Base-by-base conservation (phyloP, 2,113 vertebrate genomes). In the Caloenas nicobarica region DNA sequence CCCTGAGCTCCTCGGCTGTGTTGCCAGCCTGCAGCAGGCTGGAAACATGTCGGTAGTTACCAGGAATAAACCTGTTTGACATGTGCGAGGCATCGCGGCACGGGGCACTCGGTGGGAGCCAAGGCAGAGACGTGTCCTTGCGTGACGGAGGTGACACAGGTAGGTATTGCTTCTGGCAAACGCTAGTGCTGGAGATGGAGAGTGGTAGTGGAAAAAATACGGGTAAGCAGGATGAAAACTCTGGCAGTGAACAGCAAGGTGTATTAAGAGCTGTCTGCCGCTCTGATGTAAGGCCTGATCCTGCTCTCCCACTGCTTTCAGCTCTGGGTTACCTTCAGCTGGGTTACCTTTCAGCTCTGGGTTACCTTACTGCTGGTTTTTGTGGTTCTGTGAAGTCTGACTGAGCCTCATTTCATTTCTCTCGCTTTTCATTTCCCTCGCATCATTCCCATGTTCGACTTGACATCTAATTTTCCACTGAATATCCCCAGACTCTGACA, bases 61-160 rank as follows among this genome's bases (percentile, higher is more conserved):
- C 40, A 31, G 70, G 34, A 82, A 65, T 53, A 28, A 74, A 17
- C 11, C 19, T 11, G 13, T 10, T 53, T 8, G 42, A 50, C 1
- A 7, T 6, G 15, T 9, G 6, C 1, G 10, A 66, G 66, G 58
- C 7, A 3, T 5, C 8, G 33, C 5, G 54, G 34, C 3, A 10
- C 8, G 33, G 4, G 54, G 34, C 3, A 10, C 8, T 11, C 0
- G 11, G 28, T 1, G 5, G 15, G 8, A 50, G 54, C 28, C 5
- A 3, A 56, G 76, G 36, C 46, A 38, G 31, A 48, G 64, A 7
- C 2, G 9, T 13, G 19, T 1, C 46, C 29, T 34, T 33, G 40
- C 5, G 12, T 36, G 57, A 22, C 2, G 3, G 68, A 31, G 60
- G 14, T 42, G 51, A 16, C 42, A 6, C 2, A 5, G 60, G 21